These are phyloP conservation scores for Ceyx margarethae DNA, from an alignment of 2,113 vertebrate genomes.

Conservation along the genomic window DNA sequence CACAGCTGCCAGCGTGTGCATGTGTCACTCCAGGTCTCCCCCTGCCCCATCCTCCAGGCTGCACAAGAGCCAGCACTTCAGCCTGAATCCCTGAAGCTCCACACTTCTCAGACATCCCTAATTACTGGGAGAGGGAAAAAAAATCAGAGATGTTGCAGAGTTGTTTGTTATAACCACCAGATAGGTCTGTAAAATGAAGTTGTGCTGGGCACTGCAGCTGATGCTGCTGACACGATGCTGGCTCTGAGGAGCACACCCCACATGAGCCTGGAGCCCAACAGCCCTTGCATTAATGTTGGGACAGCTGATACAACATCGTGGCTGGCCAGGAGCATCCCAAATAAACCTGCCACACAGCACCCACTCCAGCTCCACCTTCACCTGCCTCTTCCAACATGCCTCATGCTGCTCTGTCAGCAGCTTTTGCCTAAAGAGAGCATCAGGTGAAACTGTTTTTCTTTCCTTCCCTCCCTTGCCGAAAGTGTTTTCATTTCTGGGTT, in stretches of 20 bases:
- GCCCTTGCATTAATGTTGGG: not conserved
- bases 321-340: not conserved
- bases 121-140: fast-evolving
- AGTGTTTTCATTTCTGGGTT: conserved; percentile 25
- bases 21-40: fast-evolving
- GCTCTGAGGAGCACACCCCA: not conserved
- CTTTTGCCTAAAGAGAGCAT: not conserved
- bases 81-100: not conserved
- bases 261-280: fast-evolving
- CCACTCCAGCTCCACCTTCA: not conserved
- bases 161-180: fast-evolving
- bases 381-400: not conserved
- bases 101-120: not conserved
- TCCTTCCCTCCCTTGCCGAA: not conserved
- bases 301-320: not conserved
- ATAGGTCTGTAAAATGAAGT: no score
- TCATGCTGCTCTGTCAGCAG: not conserved
- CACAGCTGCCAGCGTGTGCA: fast-evolving
- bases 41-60: not conserved
- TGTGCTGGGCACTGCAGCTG: fast-evolving
- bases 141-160: not conserved
- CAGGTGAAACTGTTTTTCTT: conserved; percentile 42
- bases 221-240: not conserved
- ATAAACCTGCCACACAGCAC: not conserved
- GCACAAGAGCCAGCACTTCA: not conserved